Evolutionary conservation across 2,888 invertebrate species (phyloP).

Genomic region (Metellina segmentata): DNA sequence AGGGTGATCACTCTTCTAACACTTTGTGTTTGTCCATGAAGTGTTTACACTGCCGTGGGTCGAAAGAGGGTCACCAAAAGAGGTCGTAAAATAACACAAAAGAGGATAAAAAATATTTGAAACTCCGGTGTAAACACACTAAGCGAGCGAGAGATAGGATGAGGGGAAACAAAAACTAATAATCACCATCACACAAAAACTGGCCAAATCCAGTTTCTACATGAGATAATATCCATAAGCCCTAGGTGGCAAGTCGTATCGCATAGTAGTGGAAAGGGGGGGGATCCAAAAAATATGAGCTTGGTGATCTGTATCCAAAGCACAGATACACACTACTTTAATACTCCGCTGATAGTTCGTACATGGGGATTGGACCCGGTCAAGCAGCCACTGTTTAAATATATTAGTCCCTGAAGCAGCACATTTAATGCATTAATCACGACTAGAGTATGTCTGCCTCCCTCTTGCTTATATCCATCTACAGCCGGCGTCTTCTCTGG

Average conservation of each 20-base stretch:
- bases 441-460: conserved; percentile 73
- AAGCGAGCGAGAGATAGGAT: conserved; percentile 5
- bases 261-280: conserved; percentile 48
- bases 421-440: conserved; percentile 75
- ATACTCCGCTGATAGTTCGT: conserved; percentile 69
- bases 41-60: too few relatives aligned
- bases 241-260: conserved; percentile 60
- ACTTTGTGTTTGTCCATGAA: too few relatives aligned
- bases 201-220: conserved; percentile 59
- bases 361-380: conserved; percentile 73
- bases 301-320: conserved; percentile 75
- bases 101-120: too few relatives aligned
- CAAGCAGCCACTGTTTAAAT: conserved; percentile 72
- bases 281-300: conserved; percentile 53
- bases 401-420: conserved; percentile 72
- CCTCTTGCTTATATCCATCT: conserved; percentile 54
- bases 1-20: too few relatives aligned
- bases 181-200: background rate
- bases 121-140: conserved; percentile 24
- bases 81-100: too few relatives aligned
- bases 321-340: conserved; percentile 68
- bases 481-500: conserved; percentile 39
- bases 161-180: conserved; percentile 13
- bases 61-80: too few relatives aligned
- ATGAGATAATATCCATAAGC: conserved; percentile 70